Conservation (phyloP, 2,113 vertebrate genomes). For the Phoxinus phoxinus region DNA sequence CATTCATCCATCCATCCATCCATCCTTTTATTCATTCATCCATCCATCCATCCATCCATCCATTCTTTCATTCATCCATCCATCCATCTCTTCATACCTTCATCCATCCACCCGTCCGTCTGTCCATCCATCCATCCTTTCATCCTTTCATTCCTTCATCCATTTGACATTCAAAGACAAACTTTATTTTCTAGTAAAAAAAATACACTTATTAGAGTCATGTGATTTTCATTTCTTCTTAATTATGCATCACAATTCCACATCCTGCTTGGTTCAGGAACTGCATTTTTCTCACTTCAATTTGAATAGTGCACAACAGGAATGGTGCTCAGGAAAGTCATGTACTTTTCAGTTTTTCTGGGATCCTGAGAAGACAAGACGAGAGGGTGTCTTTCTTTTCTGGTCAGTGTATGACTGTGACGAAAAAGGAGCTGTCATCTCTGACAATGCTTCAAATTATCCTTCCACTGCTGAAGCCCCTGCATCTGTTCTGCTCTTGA, state of each 20-base stretch:
- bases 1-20: background rate
- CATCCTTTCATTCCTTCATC: accelerated
- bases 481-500: constrained; percentile 19
- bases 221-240: background rate
- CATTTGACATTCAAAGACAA: background rate
- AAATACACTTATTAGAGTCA: background rate
- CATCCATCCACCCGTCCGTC: accelerated
- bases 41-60: background rate
- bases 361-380: background rate
- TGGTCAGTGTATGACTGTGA: constrained; percentile 24
- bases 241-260: background rate
- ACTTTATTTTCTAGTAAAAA: background rate
- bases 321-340: background rate
- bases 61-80: accelerated
- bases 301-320: background rate
- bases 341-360: background rate
- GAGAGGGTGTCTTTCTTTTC: background rate
- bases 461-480: constrained; percentile 1
- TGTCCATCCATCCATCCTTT: accelerated
- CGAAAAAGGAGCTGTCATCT: background rate
- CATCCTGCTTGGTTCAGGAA: background rate
- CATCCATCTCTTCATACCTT: background rate
- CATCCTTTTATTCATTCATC: background rate
- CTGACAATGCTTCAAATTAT: constrained; percentile 16
- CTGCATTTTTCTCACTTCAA: background rate